phyloP scores from a whole-genome alignment of 2,888 invertebrate species.

The Idaea dimidiata region DNA sequence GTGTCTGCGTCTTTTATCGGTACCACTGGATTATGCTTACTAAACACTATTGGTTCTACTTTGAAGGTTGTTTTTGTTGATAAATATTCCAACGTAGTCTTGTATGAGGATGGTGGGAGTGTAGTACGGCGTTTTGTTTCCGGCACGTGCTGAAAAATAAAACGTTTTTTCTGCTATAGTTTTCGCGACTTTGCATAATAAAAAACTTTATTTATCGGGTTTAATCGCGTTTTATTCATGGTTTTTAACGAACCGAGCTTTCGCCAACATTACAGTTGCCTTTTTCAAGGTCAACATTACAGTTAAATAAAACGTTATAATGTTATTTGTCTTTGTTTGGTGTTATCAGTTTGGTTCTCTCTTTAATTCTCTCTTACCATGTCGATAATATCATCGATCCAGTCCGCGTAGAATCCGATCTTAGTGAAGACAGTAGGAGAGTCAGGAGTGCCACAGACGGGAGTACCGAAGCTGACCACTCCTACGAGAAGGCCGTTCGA shows the following conservation, averaged over 20 bases:
- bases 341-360: constrained; percentile 4
- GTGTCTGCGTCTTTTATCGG: constrained; percentile 27
- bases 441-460: constrained; percentile 56
- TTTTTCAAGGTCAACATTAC: too few relatives aligned
- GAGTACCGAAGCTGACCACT: constrained; percentile 63
- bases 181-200: too few relatives aligned
- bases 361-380: constrained; percentile 36
- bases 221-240: too few relatives aligned
- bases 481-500: constrained; percentile 47
- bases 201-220: too few relatives aligned
- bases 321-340: too few relatives aligned
- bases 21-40: constrained; percentile 21
- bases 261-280: too few relatives aligned
- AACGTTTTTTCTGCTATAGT: too few relatives aligned
- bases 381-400: constrained; percentile 60
- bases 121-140: constrained; percentile 34
- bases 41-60: constrained; percentile 30
- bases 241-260: too few relatives aligned
- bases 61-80: constrained; percentile 34
- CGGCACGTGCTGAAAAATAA: constrained; percentile 41
- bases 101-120: neutral
- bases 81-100: neutral
- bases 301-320: neutral
- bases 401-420: constrained; percentile 55
- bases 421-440: constrained; percentile 70